Conservation (phyloP, 2,113 vertebrate genomes). For the Apodemus speciosus region DNA sequence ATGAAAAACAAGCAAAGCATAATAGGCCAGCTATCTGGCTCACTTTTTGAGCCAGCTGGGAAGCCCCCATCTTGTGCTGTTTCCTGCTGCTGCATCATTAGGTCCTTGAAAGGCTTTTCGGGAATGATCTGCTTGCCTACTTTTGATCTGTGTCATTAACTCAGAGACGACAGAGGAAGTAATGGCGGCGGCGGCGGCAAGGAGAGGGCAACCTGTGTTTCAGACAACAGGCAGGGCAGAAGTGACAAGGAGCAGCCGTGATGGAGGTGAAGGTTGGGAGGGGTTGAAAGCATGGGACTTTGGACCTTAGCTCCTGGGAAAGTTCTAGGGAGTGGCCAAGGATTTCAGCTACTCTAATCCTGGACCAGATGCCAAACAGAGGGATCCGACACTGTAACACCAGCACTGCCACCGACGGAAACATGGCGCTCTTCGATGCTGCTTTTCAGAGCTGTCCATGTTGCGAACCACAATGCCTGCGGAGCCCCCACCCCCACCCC, state of each 20-base stretch:
- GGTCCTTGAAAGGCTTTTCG: background rate
- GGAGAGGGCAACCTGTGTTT: background rate
- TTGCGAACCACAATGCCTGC: too few species aligned
- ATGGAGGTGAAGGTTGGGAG: background rate
- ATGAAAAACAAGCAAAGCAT: background rate
- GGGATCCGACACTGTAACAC: background rate
- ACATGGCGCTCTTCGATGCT: background rate
- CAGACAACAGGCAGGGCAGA: background rate
- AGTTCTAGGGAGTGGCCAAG: too few species aligned
- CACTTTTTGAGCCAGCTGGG: background rate
- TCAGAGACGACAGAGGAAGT: background rate
- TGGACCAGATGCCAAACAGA: background rate
- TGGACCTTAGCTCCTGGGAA: background rate
- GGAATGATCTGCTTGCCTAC: background rate
- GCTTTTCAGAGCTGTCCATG: background rate
- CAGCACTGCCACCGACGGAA: background rate
- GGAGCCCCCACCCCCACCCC: background rate
- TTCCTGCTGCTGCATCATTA: background rate
- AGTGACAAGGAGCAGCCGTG: background rate
- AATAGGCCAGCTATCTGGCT: background rate
- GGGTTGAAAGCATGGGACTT: background rate
- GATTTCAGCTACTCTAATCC: background rate
- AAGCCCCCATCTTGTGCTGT: background rate
- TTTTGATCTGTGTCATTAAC: background rate
- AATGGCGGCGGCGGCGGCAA: accelerated